phyloP scores from a whole-genome alignment of 1,140 invertebrate species.

The Anthonomus grandis region DNA sequence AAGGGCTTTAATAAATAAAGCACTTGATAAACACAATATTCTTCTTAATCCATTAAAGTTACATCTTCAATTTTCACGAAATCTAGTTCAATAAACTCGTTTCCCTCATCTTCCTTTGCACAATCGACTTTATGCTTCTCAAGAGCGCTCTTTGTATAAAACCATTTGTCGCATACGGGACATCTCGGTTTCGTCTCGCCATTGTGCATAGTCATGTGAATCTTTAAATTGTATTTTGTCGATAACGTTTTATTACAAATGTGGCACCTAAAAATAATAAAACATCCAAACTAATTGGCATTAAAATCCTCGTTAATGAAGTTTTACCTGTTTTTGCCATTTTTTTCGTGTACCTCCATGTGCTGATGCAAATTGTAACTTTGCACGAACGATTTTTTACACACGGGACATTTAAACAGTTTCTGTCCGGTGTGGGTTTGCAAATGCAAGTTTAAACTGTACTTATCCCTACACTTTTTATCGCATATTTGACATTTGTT shows the following conservation, averaged over 20 bases:
- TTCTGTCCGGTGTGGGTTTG: constrained; percentile 2
- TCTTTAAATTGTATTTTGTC: constrained; percentile 7
- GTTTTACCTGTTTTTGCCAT: neutral
- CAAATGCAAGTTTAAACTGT: neutral
- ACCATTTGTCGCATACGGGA: neutral
- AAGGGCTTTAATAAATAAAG: too few species aligned
- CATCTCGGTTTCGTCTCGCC: neutral
- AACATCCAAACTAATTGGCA: neutral
- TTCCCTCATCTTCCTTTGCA: too few species aligned
- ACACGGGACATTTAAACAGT: constrained; percentile 11
- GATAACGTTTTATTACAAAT: constrained; percentile 1
- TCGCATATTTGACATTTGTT: constrained; percentile 1
- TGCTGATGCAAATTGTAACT: neutral
- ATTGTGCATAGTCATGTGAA: constrained; percentile 2
- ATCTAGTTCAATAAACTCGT: too few species aligned
- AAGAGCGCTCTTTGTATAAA: neutral
- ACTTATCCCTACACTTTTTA: constrained; percentile 3
- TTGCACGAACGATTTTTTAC: constrained; percentile 5
- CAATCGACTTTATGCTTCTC: neutral
- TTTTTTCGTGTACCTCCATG: neutral
- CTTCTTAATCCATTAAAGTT: too few species aligned
- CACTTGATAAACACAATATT: too few species aligned
- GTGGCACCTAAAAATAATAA: neutral
- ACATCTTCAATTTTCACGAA: too few species aligned
- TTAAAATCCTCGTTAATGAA: neutral